Evolutionary conservation across 2,113 vertebrate species (phyloP).

Genomic region (Mohoua ochrocephala): DNA sequence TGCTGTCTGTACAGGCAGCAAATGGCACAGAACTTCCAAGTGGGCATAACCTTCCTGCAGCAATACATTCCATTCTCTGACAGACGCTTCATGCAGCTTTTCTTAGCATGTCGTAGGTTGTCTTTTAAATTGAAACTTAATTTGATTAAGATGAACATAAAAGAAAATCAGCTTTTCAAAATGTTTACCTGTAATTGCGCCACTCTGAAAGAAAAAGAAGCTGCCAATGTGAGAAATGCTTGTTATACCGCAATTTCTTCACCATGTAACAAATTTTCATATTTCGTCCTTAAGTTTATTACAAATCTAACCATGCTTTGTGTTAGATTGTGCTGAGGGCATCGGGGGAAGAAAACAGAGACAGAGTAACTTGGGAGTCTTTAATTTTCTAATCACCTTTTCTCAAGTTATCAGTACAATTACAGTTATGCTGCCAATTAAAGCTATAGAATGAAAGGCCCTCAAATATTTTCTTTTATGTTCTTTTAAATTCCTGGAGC

Average conservation of each 20-base stretch:
- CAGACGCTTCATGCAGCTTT: conserved; percentile 70
- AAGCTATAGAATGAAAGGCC: conserved; percentile 38
- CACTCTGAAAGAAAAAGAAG: background rate
- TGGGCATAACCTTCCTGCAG: conserved; percentile 40
- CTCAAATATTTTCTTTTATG: conserved; percentile 80
- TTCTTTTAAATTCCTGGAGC: conserved; percentile 74
- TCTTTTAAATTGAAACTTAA: conserved; percentile 60
- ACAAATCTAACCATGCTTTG: background rate
- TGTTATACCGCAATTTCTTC: background rate
- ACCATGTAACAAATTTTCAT: background rate
- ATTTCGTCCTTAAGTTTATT: background rate
- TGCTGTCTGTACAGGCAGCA: conserved; percentile 53
- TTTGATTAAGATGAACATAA: conserved; percentile 77
- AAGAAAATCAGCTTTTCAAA: conserved; percentile 67
- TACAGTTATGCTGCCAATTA: conserved; percentile 31
- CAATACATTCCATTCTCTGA: conserved; percentile 54
- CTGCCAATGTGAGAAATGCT: background rate
- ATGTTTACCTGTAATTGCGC: background rate
- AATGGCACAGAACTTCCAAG: conserved; percentile 34
- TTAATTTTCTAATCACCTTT: conserved; percentile 33
- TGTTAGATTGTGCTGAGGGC: background rate
- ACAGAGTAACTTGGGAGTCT: background rate
- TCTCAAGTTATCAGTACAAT: conserved; percentile 29
- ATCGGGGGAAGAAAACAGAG: background rate
- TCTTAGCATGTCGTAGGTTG: conserved; percentile 70